Conservation (phyloP, 2,888 invertebrate genomes). For the Schizotus pectinicornis region DNA sequence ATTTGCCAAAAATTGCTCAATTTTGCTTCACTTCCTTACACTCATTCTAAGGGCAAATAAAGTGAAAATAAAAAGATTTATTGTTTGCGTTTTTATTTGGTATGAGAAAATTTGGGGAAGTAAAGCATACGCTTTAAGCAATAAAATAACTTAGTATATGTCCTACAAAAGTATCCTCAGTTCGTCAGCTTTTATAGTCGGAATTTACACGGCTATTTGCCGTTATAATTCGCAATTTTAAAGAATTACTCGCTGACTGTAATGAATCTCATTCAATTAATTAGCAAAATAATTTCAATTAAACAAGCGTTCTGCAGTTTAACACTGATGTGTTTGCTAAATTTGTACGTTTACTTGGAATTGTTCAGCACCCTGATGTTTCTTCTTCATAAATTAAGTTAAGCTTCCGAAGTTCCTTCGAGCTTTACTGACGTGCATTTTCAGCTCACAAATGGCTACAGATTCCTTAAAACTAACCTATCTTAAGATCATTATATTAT, state of each 20-base stretch:
- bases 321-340: background rate
- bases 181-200: constrained; percentile 10
- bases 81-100: constrained; percentile 9
- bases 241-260: constrained; percentile 4
- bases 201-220: background rate
- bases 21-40: background rate
- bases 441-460: constrained; percentile 7
- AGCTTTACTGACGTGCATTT: constrained; percentile 14
- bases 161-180: constrained; percentile 8
- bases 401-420: constrained; percentile 13
- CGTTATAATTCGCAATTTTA: too few species aligned
- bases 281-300: too few species aligned
- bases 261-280: background rate
- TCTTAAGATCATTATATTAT: too few species aligned
- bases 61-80: constrained; percentile 10
- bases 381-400: constrained; percentile 23
- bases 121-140: constrained; percentile 10
- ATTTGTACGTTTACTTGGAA: constrained; percentile 18
- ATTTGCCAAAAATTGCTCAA: too few species aligned
- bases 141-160: constrained; percentile 20
- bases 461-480: too few species aligned
- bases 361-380: constrained; percentile 22
- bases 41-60: constrained; percentile 3
- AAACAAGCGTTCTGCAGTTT: too few species aligned
- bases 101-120: constrained; percentile 4